Evolutionary conservation across 2,113 vertebrate species (phyloP).

Genomic region (Rhynchomys soricoides): DNA sequence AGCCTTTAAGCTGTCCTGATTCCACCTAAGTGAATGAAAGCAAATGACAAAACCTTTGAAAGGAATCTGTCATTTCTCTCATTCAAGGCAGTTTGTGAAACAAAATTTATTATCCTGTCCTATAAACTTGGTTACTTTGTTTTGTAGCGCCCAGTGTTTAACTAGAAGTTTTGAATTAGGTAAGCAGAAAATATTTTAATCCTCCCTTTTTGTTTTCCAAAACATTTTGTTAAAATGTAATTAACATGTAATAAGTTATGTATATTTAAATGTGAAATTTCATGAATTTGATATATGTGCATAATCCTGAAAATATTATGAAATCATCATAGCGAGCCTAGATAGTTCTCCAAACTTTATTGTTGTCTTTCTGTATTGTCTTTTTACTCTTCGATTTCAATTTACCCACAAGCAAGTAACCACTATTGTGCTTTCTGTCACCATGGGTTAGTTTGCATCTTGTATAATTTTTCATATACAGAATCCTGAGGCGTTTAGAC

Average conservation of each 20-base stretch:
- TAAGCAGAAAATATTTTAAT: background rate
- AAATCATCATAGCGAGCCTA: background rate
- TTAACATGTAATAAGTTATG: background rate
- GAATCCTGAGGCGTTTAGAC: background rate
- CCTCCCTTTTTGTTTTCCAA: background rate
- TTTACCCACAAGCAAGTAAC: background rate
- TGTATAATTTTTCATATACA: constrained; percentile 22
- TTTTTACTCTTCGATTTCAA: background rate
- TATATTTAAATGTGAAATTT: background rate
- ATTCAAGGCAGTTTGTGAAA: constrained; percentile 18
- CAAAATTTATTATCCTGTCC: constrained; percentile 34
- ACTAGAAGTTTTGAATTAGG: background rate
- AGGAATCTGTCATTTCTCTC: constrained; percentile 30
- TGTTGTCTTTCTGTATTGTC: background rate
- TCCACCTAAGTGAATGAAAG: background rate
- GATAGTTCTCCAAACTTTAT: background rate
- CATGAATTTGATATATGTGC: background rate
- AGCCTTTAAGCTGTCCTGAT: background rate
- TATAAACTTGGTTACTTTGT: background rate
- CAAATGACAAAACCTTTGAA: constrained; percentile 30
- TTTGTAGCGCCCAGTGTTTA: constrained; percentile 25
- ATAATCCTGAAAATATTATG: background rate
- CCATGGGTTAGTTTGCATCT: constrained; percentile 15
- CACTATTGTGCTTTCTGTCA: background rate
- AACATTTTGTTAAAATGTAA: background rate